phyloP scores from a whole-genome alignment of 2,888 invertebrate species.

The Azorinus chamasolen region DNA sequence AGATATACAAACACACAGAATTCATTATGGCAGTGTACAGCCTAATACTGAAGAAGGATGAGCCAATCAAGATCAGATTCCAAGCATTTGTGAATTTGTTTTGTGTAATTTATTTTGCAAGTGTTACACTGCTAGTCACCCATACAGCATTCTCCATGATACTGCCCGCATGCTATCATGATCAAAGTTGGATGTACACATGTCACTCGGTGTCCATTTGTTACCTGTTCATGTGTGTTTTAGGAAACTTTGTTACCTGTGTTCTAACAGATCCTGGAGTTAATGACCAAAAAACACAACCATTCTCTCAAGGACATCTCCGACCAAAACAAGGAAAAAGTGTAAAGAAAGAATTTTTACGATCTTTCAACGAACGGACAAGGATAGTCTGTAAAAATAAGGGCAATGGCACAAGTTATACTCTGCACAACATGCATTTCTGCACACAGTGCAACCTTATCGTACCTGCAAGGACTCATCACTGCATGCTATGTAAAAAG shows the following conservation, averaged over 20 bases:
- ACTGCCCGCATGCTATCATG: constrained; percentile 40
- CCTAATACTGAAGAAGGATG: constrained; percentile 31
- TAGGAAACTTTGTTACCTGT: constrained; percentile 52
- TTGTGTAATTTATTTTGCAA: constrained; percentile 41
- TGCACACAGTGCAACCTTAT: constrained; percentile 71
- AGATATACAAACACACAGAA: too few relatives aligned
- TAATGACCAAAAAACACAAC: not conserved
- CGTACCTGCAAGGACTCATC: constrained; percentile 74
- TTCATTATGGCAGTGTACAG: constrained; percentile 34
- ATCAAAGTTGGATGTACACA: constrained; percentile 10
- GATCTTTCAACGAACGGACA: not conserved
- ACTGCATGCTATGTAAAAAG: constrained; percentile 76
- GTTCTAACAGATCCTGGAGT: constrained; percentile 39
- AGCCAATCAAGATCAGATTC: constrained; percentile 15
- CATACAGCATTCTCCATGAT: constrained; percentile 41
- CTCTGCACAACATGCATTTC: constrained; percentile 37
- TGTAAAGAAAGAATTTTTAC: not conserved
- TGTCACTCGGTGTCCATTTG: constrained; percentile 35
- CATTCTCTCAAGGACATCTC: not conserved
- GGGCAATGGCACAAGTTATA: not conserved
- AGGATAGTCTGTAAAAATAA: not conserved
- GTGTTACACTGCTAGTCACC: constrained; percentile 29
- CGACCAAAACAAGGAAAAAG: not conserved
- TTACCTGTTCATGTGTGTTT: constrained; percentile 34
- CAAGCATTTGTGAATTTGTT: constrained; percentile 44